Percentiles rank a stretch among this genome's conserved stretches.
Conservation (phyloP, 2,113 vertebrate genomes). For the Oxygymnocypris stewartii region DNA sequence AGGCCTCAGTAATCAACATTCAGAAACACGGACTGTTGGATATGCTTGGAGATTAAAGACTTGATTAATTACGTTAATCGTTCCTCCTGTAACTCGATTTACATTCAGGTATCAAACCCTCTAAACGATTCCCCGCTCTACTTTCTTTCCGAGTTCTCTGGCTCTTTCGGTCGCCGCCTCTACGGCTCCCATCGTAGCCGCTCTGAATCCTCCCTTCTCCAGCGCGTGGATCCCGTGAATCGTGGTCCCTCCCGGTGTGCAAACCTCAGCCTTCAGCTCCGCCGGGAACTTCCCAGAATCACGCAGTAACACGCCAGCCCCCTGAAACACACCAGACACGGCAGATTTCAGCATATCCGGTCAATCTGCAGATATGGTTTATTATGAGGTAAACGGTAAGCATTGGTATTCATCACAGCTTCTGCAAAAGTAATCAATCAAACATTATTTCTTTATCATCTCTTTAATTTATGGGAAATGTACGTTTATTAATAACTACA, state of each 20-base stretch:
- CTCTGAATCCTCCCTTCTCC: slow-evolving; percentile 86
- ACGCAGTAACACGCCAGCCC: slow-evolving; percentile 84
- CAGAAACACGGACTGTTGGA: not conserved
- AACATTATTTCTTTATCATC: not conserved
- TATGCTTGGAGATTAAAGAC: not conserved
- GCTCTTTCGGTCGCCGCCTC: slow-evolving; percentile 86
- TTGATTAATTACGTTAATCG: not conserved
- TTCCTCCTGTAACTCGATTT: not conserved
- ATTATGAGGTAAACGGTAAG: not conserved
- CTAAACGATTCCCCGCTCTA: slow-evolving; percentile 52
- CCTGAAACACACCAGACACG: slow-evolving; percentile 68
- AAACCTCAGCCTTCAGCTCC: slow-evolving; percentile 85
- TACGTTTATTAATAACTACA: not conserved
- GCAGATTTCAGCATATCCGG: not conserved
- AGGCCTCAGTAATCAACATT: not conserved
- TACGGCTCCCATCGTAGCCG: slow-evolving; percentile 85
- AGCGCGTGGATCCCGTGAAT: slow-evolving; percentile 87
- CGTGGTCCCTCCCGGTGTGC: slow-evolving; percentile 92
- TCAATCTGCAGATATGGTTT: not conserved
- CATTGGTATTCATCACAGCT: not conserved
- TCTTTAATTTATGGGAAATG: not conserved
- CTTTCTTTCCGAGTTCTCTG: slow-evolving; percentile 76
- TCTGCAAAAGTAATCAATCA: not conserved
- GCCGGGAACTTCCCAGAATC: slow-evolving; percentile 87
- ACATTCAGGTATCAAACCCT: not conserved